Percentiles rank a stretch among this genome's conserved stretches.
phyloP scores from a whole-genome alignment of 2,797 vertebrate genomes.

The Gymnodraco acuticeps region DNA sequence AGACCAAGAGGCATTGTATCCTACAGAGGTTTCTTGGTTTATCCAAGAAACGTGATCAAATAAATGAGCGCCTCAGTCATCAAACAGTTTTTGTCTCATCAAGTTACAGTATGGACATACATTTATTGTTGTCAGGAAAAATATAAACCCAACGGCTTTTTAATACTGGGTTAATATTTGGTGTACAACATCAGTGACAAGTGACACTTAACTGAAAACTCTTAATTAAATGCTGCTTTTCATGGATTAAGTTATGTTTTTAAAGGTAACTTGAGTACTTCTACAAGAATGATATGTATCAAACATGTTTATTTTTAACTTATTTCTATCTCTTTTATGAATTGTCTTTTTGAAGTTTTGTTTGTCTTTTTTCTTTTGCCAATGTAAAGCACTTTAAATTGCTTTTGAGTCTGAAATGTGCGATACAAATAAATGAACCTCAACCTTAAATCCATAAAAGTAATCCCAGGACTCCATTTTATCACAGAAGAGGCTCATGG shows the following conservation, averaged over 20 bases:
- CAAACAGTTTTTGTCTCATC: not conserved
- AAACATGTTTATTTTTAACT: too few species aligned
- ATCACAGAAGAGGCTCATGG: not conserved
- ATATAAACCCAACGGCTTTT: not conserved
- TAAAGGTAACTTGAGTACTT: too few species aligned
- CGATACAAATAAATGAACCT: too few species aligned
- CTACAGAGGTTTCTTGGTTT: conserved; percentile 31
- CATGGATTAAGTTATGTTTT: too few species aligned
- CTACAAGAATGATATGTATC: too few species aligned
- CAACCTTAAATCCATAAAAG: not conserved
- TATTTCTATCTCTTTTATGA: too few species aligned
- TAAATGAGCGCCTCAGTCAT: not conserved
- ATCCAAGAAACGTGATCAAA: conserved; percentile 38
- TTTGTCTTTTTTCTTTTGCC: too few species aligned
- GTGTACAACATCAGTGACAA: not conserved
- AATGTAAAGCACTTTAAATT: too few species aligned
- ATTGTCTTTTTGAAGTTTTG: too few species aligned
- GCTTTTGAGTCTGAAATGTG: too few species aligned
- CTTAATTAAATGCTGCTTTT: too few species aligned
- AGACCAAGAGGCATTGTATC: conserved; percentile 28
- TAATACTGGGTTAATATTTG: not conserved
- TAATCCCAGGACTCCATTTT: not conserved
- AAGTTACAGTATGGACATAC: not conserved
- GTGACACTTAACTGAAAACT: not conserved
- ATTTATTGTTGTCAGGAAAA: conserved; percentile 2